A percentile compares a stretch with the other conserved stretches of the same genome.
phyloP scores from a whole-genome alignment of 2,797 vertebrate genomes.

The Arnoldichthys spilopterus region DNA sequence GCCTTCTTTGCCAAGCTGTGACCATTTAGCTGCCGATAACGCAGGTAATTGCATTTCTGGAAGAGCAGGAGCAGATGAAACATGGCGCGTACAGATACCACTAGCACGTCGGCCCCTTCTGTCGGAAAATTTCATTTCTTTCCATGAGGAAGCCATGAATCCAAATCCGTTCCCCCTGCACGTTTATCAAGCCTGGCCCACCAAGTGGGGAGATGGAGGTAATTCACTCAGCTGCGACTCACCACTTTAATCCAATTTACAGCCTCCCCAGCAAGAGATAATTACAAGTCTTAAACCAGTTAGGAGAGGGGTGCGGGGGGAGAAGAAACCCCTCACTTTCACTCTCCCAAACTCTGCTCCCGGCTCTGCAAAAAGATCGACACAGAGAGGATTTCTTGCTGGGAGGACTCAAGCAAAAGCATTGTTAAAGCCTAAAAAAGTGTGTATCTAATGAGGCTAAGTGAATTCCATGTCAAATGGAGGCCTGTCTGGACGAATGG shows the following conservation, averaged over 20 bases:
- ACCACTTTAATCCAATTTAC: conserved; percentile 97
- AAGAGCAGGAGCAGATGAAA: conserved; percentile 93
- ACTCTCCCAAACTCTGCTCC: conserved; percentile 78
- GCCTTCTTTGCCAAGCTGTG: conserved; percentile 83
- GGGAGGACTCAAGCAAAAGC: conserved; percentile 77
- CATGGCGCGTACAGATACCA: conserved; percentile 85
- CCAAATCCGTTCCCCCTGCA: conserved; percentile 91
- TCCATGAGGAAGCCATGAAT: conserved; percentile 92
- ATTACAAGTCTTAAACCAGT: conserved; percentile 93
- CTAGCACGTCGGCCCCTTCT: conserved; percentile 87
- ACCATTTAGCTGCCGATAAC: conserved; percentile 83
- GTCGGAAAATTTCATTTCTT: conserved; percentile 92
- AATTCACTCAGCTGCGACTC: conserved; percentile 90
- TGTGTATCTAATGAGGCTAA: conserved; percentile 83
- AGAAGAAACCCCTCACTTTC: conserved; percentile 72
- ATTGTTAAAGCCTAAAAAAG: conserved; percentile 82
- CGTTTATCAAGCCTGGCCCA: conserved; percentile 93
- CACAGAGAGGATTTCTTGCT: conserved; percentile 71
- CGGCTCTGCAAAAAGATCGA: conserved; percentile 75
- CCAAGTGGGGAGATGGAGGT: conserved; percentile 90
- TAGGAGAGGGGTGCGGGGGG: conserved; percentile 65
- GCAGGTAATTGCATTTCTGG: conserved; percentile 90
- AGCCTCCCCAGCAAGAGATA: conserved; percentile 93
- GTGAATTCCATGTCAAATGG: conserved; percentile 74
- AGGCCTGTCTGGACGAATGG: conserved; percentile 70